These are phyloP conservation scores for Empis stercorea DNA, from an alignment of 2,888 invertebrate species.

Conservation along the genomic window DNA sequence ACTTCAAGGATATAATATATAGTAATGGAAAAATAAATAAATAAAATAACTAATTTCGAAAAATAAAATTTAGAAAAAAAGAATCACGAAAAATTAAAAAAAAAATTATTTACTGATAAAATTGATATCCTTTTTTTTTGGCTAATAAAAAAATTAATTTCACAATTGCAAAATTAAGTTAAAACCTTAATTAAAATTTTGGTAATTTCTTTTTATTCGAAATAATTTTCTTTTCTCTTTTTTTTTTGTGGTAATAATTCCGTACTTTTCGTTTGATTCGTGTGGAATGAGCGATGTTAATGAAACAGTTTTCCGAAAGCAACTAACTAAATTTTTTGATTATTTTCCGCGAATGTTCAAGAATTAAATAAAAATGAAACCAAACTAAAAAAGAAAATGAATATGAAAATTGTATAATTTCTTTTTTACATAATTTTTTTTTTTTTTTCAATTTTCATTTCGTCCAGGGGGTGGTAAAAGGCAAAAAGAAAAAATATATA, in stretches of 20 bases:
- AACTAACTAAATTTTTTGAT: slow-evolving; percentile 26
- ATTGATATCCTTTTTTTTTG: no score
- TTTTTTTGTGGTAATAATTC: slow-evolving; percentile 4
- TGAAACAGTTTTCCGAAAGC: slow-evolving; percentile 39
- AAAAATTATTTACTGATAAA: no score
- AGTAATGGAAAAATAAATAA: slow-evolving; percentile 1
- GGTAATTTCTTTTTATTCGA: slow-evolving; percentile 26
- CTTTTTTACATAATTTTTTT: slow-evolving; percentile 10
- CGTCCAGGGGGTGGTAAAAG: slow-evolving; percentile 17
- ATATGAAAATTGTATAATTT: background rate
- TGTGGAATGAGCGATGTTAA: slow-evolving; percentile 32
- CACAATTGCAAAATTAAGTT: no score
- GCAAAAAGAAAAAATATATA: slow-evolving; percentile 10
- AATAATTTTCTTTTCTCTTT: slow-evolving; percentile 15
- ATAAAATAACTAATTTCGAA: slow-evolving; percentile 5
- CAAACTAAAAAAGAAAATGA: no score
- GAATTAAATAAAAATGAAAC: slow-evolving; percentile 7
- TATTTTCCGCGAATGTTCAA: slow-evolving; percentile 7
- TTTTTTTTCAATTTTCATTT: slow-evolving; percentile 6
- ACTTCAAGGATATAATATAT: no score
- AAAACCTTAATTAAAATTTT: background rate
- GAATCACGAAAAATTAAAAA: no score
- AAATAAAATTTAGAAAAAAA: slow-evolving; percentile 5
- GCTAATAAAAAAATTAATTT: no score
- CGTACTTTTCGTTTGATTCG: slow-evolving; percentile 21